Evolutionary conservation across 2,113 vertebrate species (phyloP).

Genomic region (Epinephelus cyanopodus): DNA sequence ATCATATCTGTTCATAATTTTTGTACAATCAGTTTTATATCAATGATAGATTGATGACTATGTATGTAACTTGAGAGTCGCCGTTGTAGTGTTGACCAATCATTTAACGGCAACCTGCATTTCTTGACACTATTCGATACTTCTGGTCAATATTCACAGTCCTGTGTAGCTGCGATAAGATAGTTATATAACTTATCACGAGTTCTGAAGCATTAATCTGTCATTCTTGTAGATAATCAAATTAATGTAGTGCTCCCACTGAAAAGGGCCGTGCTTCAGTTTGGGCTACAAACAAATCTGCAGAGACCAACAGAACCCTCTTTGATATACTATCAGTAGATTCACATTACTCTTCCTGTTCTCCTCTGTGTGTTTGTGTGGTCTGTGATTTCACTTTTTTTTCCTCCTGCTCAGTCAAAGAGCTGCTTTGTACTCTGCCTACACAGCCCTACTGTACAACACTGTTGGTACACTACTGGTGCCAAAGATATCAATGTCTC

Average conservation of each 20-base stretch:
- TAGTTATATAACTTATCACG: background rate
- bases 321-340: constrained; percentile 4
- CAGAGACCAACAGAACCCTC: background rate
- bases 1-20: too few species aligned
- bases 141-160: background rate
- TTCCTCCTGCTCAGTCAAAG: constrained; percentile 29
- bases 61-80: too few species aligned
- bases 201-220: background rate
- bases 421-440: constrained; percentile 34
- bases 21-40: too few species aligned
- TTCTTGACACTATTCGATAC: background rate
- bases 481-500: constrained; percentile 21
- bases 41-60: too few species aligned
- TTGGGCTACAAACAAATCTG: background rate
- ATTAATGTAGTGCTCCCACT: background rate
- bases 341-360: constrained; percentile 16
- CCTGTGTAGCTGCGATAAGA: background rate
- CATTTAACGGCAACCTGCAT: too few species aligned
- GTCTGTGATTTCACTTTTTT: constrained; percentile 9
- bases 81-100: too few species aligned
- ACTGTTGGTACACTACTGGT: background rate
- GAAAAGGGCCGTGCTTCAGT: background rate
- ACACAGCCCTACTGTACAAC: constrained; percentile 26
- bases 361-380: constrained; percentile 26
- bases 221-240: background rate